These are phyloP conservation scores for Adelosebastes latens DNA, from an alignment of 2,797 vertebrate species.

Conservation along the genomic window DNA sequence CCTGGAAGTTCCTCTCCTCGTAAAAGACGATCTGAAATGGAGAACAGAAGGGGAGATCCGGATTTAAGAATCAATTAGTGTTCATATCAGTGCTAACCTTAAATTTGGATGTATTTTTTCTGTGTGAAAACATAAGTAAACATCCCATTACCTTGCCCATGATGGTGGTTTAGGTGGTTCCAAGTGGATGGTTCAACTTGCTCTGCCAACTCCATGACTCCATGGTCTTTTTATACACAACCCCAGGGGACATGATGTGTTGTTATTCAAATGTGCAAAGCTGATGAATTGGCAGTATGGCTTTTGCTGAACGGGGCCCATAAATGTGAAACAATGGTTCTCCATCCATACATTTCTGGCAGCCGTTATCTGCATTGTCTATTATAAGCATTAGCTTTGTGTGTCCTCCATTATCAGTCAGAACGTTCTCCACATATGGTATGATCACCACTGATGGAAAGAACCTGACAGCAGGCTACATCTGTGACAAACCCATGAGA, in stretches of 20 bases:
- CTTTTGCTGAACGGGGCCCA: constrained; percentile 80
- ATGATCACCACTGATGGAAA: constrained; percentile 43
- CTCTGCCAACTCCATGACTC: constrained; percentile 71
- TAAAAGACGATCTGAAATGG: constrained; percentile 78
- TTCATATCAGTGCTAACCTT: not conserved
- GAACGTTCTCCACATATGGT: constrained; percentile 74
- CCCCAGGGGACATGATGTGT: constrained; percentile 65
- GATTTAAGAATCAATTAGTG: not conserved
- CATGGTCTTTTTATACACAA: constrained; percentile 80
- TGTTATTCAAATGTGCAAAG: constrained; percentile 84
- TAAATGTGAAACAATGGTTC: constrained; percentile 78
- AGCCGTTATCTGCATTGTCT: constrained; percentile 75
- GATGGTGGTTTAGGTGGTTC: constrained; percentile 73
- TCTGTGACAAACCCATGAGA: constrained; percentile 27
- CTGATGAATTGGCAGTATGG: constrained; percentile 84
- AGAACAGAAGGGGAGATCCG: not conserved
- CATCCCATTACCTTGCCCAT: constrained; percentile 83
- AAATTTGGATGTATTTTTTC: not conserved
- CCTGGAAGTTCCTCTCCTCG: constrained; percentile 85
- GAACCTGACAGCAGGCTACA: constrained; percentile 16
- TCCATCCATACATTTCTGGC: constrained; percentile 84
- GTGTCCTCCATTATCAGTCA: constrained; percentile 48
- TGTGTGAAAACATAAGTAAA: not conserved
- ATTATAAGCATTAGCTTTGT: constrained; percentile 74
- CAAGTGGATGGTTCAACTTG: constrained; percentile 74